Percentiles rank a stretch among this genome's conserved stretches.
These are phyloP conservation scores for Tenthredo amoena DNA, from an alignment of 2,888 invertebrate genomes.

Conservation along the genomic window DNA sequence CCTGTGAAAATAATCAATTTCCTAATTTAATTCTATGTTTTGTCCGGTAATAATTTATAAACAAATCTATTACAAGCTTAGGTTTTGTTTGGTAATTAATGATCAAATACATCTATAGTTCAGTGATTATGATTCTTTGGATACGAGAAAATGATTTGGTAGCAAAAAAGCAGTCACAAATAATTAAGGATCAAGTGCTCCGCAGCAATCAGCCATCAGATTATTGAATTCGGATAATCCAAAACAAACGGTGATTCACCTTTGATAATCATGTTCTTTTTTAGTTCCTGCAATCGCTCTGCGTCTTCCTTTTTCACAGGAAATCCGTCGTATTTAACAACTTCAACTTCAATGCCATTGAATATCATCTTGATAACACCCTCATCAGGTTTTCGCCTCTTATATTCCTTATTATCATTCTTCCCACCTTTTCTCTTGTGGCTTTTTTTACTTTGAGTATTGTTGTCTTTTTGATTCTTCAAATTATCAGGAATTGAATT, in stretches of 20 bases:
- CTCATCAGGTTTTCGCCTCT: slow-evolving; percentile 75
- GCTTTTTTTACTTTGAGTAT: slow-evolving; percentile 37
- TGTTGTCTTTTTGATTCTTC: slow-evolving; percentile 36
- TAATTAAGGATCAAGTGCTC: neutral
- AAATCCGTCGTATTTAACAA: slow-evolving; percentile 85
- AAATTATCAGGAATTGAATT: slow-evolving; percentile 37
- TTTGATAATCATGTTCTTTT: slow-evolving; percentile 83
- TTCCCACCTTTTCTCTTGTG: slow-evolving; percentile 77
- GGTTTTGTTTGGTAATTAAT: neutral
- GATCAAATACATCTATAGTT: neutral
- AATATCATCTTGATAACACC: slow-evolving; percentile 80
- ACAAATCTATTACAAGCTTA: neutral
- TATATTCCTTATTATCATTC: slow-evolving; percentile 75
- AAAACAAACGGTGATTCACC: slow-evolving; percentile 72
- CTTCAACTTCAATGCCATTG: slow-evolving; percentile 83
- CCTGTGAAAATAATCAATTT: slow-evolving; percentile 64
- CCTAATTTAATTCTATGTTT: slow-evolving; percentile 43
- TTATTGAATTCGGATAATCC: neutral
- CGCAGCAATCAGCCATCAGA: neutral
- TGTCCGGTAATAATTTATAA: neutral
- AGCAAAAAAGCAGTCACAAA: neutral
- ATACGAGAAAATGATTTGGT: neutral
- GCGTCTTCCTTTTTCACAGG: slow-evolving; percentile 87
- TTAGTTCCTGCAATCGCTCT: slow-evolving; percentile 82
- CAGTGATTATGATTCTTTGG: neutral